A percentile compares a stretch with the other conserved stretches of the same genome.
Conservation (phyloP, 2,113 vertebrate species). For the Phocoena sinus region DNA sequence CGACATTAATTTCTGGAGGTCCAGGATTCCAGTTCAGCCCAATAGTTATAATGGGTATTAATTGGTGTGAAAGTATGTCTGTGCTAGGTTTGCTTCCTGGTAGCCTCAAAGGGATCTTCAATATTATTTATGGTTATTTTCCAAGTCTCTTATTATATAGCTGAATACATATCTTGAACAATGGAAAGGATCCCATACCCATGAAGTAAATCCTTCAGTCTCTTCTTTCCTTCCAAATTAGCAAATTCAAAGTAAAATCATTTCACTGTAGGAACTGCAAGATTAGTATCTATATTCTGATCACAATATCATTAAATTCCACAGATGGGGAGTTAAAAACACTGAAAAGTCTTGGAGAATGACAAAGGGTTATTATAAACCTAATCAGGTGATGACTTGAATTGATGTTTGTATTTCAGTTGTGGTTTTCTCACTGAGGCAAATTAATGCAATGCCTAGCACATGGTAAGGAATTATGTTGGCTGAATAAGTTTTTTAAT, state of each 20-base stretch:
- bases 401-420: background rate
- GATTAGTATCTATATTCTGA: background rate
- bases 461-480: background rate
- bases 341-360: background rate
- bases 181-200: background rate
- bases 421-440: background rate
- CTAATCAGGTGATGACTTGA: background rate
- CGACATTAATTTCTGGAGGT: background rate
- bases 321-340: background rate
- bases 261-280: background rate
- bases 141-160: background rate
- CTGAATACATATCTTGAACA: background rate
- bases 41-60: background rate
- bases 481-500: background rate
- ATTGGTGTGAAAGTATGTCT: background rate
- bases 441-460: background rate
- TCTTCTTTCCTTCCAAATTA: background rate
- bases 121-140: background rate
- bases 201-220: background rate
- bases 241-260: background rate
- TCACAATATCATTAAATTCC: background rate
- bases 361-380: background rate
- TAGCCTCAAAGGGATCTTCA: background rate
- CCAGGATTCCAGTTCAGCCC: background rate
- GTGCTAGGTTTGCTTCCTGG: background rate